phyloP scores from a whole-genome alignment of 2,113 vertebrate species.

The Sphyrna mokarran region DNA sequence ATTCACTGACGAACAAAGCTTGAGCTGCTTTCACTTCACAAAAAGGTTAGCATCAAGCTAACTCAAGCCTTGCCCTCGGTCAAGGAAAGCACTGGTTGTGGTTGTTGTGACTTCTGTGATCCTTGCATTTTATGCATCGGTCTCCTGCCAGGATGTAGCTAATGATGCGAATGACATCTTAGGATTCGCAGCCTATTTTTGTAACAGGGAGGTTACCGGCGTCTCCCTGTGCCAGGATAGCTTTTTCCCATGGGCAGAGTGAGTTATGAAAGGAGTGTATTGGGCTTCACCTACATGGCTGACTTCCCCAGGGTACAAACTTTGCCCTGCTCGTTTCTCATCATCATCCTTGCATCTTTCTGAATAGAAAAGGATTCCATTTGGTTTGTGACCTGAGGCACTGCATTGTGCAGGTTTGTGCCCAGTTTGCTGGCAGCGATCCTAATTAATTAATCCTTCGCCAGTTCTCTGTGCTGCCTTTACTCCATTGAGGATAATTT shows the following conservation, averaged over 20 bases:
- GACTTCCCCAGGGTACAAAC: neutral
- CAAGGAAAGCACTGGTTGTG: neutral
- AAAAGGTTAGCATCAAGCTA: neutral
- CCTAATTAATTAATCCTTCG: neutral
- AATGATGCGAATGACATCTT: neutral
- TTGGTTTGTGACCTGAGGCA: neutral
- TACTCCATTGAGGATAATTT: neutral
- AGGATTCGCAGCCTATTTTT: neutral
- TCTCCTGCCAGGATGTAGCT: neutral
- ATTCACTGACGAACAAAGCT: neutral
- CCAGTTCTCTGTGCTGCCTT: neutral
- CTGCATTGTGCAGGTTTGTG: neutral
- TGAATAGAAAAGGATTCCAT: neutral
- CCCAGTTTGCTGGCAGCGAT: neutral
- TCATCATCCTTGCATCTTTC: neutral
- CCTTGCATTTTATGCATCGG: neutral
- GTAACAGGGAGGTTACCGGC: neutral
- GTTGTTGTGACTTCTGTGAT: neutral
- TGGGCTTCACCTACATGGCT: neutral
- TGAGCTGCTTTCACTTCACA: neutral
- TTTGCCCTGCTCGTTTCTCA: neutral
- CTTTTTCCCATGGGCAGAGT: neutral
- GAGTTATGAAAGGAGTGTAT: neutral
- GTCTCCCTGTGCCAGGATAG: neutral
- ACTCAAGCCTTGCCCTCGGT: no score